Conservation (phyloP, 2,888 invertebrate species). For the Agriopis aurantiaria region DNA sequence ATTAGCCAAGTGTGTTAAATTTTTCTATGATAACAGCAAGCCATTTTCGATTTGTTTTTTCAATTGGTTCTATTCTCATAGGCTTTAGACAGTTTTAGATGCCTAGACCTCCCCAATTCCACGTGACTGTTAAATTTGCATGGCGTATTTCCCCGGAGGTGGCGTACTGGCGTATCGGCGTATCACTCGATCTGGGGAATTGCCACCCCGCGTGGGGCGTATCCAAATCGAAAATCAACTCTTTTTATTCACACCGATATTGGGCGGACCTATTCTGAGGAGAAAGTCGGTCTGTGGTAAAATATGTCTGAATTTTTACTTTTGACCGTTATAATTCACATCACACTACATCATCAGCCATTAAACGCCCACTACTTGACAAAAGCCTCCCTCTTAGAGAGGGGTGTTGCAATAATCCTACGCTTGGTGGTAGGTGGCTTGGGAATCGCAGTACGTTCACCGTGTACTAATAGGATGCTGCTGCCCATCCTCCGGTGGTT, state of each 20-base stretch:
- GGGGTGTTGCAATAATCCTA: no score
- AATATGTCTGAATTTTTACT: no score
- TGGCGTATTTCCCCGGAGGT: constrained; percentile 69
- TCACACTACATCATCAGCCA: no score
- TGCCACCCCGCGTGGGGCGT: constrained; percentile 63
- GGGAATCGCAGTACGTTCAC: no score
- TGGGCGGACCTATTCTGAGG: constrained; percentile 62
- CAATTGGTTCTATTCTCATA: not conserved
- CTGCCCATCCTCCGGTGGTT: no score
- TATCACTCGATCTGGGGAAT: constrained; percentile 70
- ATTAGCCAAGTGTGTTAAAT: no score
- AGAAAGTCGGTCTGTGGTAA: not conserved
- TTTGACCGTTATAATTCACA: no score
- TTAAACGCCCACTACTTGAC: no score
- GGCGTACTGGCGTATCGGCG: constrained; percentile 22
- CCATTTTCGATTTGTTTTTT: not conserved
- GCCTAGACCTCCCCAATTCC: constrained; percentile 22
- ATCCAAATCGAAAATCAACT: constrained; percentile 82
- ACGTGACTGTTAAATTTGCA: constrained; percentile 71
- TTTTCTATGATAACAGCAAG: no score
- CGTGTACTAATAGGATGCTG: no score
- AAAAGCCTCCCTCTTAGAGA: no score
- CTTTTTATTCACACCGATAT: constrained; percentile 71
- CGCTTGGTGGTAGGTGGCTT: no score
- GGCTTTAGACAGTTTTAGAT: constrained; percentile 3